Evolutionary conservation across 2,113 vertebrate species (phyloP).

Genomic region (Martes martes): DNA sequence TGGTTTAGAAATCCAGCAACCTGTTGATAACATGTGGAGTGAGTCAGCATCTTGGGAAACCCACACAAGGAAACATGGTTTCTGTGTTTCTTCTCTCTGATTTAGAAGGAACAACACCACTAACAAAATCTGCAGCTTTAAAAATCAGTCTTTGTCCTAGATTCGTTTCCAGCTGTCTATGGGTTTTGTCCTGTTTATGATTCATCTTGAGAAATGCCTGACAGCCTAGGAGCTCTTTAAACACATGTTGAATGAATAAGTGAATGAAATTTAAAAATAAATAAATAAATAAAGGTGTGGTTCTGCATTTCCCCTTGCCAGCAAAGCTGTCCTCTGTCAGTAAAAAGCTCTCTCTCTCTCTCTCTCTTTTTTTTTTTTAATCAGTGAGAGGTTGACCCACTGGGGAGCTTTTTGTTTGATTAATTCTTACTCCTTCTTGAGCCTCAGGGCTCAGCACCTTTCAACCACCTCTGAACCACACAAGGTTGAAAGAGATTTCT

Average conservation of each 20-base stretch:
- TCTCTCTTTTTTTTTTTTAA: neutral
- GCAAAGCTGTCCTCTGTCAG: neutral
- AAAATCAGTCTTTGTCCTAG: neutral
- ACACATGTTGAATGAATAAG: neutral
- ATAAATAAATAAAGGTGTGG: neutral
- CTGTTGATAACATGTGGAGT: neutral
- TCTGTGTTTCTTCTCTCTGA: neutral
- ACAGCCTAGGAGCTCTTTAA: neutral
- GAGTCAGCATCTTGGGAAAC: neutral
- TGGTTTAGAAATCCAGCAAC: neutral
- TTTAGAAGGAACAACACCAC: neutral
- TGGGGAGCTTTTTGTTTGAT: conserved; percentile 21
- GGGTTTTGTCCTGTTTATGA: neutral
- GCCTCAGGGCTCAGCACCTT: neutral
- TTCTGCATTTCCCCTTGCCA: neutral
- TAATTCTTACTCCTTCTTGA: conserved; percentile 21
- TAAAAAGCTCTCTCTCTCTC: neutral
- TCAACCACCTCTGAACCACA: neutral
- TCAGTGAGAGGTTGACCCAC: neutral
- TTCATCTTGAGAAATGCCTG: neutral
- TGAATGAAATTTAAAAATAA: neutral
- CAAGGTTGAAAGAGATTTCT: neutral
- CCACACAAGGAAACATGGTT: neutral
- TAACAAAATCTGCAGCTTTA: neutral
- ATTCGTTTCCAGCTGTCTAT: neutral